Evolutionary conservation across 2,888 invertebrate genomes (phyloP).

Genomic region (Diaprepes abbreviatus): DNA sequence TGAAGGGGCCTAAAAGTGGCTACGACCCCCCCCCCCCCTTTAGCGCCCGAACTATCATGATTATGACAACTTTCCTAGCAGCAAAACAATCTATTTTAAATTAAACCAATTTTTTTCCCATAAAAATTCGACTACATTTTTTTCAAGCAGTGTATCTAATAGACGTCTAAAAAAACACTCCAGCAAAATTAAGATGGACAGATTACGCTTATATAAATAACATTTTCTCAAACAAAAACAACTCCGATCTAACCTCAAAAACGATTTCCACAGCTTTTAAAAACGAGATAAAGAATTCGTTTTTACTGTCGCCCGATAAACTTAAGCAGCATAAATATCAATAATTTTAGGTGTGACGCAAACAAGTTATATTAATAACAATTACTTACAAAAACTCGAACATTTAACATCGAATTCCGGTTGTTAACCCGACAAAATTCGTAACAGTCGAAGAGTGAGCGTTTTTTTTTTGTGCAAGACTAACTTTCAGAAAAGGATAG

Average conservation of each 20-base stretch:
- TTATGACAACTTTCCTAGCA: too few relatives aligned
- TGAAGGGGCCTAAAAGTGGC: too few relatives aligned
- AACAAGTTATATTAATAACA: not conserved
- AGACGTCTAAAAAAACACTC: not conserved
- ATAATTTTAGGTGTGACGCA: not conserved
- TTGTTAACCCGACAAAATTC: slow-evolving; percentile 4
- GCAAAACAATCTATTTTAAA: too few relatives aligned
- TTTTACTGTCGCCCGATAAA: not conserved
- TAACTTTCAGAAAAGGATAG: not conserved
- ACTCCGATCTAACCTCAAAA: not conserved
- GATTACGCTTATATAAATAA: not conserved
- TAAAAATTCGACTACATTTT: not conserved
- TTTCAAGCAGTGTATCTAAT: slow-evolving; percentile 10
- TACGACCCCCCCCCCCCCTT: too few relatives aligned
- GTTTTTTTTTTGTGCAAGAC: slow-evolving; percentile 2
- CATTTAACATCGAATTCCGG: slow-evolving; percentile 1
- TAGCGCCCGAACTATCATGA: too few relatives aligned
- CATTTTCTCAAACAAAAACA: not conserved
- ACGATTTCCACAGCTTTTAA: not conserved
- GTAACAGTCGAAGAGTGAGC: not conserved
- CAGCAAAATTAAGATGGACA: not conserved
- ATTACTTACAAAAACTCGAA: slow-evolving; percentile 1
- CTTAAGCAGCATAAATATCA: not conserved
- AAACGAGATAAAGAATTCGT: not conserved
- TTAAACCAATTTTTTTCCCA: too few relatives aligned